These are phyloP conservation scores for Thecophora atra DNA, from an alignment of 2,888 invertebrate genomes.

Conservation along the genomic window DNA sequence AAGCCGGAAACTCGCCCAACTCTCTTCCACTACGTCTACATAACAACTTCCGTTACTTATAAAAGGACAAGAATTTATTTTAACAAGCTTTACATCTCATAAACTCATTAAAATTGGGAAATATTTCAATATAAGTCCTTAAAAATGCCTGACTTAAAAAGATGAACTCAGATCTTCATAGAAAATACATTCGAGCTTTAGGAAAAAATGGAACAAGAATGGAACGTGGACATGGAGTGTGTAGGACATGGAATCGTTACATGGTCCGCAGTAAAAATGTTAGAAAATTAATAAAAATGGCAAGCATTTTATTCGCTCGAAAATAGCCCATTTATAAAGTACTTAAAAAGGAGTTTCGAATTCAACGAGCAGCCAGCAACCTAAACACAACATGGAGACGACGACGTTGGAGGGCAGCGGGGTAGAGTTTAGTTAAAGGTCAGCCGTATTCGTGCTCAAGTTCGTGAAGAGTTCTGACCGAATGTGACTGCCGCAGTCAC, in stretches of 20 bases:
- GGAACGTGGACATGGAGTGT: not conserved
- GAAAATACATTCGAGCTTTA: no score
- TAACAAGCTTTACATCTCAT: slow-evolving; percentile 41
- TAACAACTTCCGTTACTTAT: not conserved
- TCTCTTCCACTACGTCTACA: no score
- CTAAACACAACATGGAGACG: not conserved
- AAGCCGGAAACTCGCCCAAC: no score
- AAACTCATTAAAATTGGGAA: slow-evolving; percentile 46
- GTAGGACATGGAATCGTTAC: no score
- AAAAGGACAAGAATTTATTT: slow-evolving; percentile 44
- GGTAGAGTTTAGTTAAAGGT: no score
- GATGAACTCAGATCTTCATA: not conserved
- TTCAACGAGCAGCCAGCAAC: no score
- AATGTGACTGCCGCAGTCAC: not conserved
- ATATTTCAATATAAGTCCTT: slow-evolving; percentile 46
- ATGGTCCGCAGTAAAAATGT: slow-evolving; percentile 43
- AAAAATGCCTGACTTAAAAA: slow-evolving; percentile 27
- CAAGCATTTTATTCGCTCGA: slow-evolving; percentile 41
- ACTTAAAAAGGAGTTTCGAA: slow-evolving; percentile 23
- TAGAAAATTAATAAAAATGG: slow-evolving; percentile 48
- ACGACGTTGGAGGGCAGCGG: no score
- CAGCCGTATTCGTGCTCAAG: slow-evolving; percentile 30
- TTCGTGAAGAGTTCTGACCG: not conserved
- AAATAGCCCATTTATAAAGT: slow-evolving; percentile 45
- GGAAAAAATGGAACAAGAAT: no score